Evolutionary conservation across 1,140 invertebrate species (phyloP).

Genomic region (Agraylea sexmaculata): DNA sequence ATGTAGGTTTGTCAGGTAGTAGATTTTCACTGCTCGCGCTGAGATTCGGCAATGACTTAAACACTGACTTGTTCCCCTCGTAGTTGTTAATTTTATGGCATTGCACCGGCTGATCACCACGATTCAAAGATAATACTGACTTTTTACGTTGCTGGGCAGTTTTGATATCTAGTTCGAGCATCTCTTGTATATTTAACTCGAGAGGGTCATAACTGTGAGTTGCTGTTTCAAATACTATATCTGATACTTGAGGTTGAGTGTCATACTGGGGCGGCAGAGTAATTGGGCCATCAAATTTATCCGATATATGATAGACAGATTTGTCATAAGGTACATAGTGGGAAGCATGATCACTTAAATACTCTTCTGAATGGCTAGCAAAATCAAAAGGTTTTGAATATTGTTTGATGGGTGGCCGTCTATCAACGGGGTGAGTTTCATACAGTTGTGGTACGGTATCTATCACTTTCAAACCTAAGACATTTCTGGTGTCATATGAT

Average conservation of each 20-base stretch:
- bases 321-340: slow-evolving; percentile 17
- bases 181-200: slow-evolving; percentile 36
- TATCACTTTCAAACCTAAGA: slow-evolving; percentile 10
- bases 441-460: slow-evolving; percentile 16
- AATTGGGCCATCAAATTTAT: slow-evolving; percentile 17
- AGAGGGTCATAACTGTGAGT: slow-evolving; percentile 30
- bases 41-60: slow-evolving; percentile 52
- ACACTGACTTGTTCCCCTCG: slow-evolving; percentile 24
- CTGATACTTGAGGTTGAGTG: slow-evolving; percentile 19
- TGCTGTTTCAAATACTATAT: slow-evolving; percentile 31
- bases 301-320: slow-evolving; percentile 20
- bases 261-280: slow-evolving; percentile 14
- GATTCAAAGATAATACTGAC: slow-evolving; percentile 18
- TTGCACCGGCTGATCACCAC: slow-evolving; percentile 17
- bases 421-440: slow-evolving; percentile 8
- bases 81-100: slow-evolving; percentile 18
- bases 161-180: slow-evolving; percentile 40
- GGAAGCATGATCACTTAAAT: slow-evolving; percentile 14
- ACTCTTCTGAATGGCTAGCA: slow-evolving; percentile 17
- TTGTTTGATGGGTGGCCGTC: slow-evolving; percentile 10
- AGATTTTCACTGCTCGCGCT: slow-evolving; percentile 50
- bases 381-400: slow-evolving; percentile 14
- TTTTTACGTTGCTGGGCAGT: slow-evolving; percentile 18
- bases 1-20: slow-evolving; percentile 29
- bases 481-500: slow-evolving; percentile 17